Evolutionary conservation across 2,797 vertebrate species (phyloP).

Genomic region (Falco novaeseelandiae): DNA sequence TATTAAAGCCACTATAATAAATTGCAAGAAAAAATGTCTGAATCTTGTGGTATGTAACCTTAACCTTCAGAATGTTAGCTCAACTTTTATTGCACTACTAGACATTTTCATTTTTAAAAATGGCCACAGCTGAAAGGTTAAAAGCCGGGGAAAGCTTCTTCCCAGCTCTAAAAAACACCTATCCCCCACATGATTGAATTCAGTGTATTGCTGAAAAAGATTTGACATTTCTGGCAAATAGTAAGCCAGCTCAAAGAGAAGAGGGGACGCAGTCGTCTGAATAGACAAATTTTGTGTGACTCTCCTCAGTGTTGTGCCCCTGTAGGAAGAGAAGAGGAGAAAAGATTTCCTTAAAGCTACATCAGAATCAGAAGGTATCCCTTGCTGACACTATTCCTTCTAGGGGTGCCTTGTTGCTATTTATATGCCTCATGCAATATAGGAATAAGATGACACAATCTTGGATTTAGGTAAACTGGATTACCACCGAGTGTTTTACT

Average conservation of each 20-base stretch:
- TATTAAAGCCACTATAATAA: background rate
- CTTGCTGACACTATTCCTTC: conserved; percentile 2
- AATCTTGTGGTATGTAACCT: background rate
- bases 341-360: background rate
- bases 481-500: background rate
- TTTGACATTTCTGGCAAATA: conserved; percentile 35
- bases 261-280: background rate
- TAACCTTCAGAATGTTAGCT: conserved; percentile 30
- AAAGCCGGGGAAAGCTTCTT: background rate
- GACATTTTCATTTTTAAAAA: conserved; percentile 15
- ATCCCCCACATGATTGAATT: background rate
- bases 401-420: background rate
- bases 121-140: background rate
- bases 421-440: background rate
- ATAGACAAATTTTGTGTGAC: background rate
- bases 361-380: background rate
- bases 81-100: background rate
- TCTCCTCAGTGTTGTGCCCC: background rate
- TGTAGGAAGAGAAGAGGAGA: background rate
- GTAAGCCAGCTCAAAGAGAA: background rate
- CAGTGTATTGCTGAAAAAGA: background rate
- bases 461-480: background rate
- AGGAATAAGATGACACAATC: background rate
- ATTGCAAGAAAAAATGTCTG: background rate
- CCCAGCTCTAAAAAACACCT: background rate